These are phyloP conservation scores for Lates calcarifer DNA, from an alignment of 2,113 vertebrate genomes.

Conservation along the genomic window DNA sequence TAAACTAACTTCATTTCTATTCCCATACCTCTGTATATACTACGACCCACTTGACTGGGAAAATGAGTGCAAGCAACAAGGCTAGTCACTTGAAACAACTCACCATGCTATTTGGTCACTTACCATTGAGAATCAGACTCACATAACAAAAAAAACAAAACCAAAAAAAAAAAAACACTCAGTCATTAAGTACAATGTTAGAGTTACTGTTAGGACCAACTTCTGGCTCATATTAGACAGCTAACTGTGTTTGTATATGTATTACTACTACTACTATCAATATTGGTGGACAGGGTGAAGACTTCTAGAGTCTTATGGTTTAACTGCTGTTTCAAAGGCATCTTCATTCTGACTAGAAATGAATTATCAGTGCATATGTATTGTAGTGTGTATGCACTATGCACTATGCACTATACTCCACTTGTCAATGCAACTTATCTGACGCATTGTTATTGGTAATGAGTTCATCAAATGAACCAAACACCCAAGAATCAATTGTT, in stretches of 20 bases:
- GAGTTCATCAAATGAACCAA: background rate
- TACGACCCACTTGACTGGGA: constrained; percentile 6
- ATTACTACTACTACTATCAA: too few species aligned
- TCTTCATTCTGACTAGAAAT: background rate
- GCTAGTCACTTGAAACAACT: constrained; percentile 51
- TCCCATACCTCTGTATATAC: background rate
- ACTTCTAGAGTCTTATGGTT: background rate
- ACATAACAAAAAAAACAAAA: constrained; percentile 9
- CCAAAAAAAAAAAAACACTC: background rate
- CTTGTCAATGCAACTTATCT: background rate
- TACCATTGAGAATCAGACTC: background rate
- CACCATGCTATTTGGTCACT: constrained; percentile 24
- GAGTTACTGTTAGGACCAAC: background rate
- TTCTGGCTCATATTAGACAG: background rate
- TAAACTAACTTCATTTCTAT: constrained; percentile 27
- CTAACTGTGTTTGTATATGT: background rate
- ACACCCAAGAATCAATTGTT: background rate
- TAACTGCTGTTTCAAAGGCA: background rate
- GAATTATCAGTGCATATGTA: background rate
- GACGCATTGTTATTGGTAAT: background rate
- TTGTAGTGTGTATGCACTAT: background rate
- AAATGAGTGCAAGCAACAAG: constrained; percentile 19
- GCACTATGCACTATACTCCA: background rate
- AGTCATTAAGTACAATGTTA: background rate
- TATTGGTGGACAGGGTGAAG: too few species aligned